A percentile compares a stretch with the other conserved stretches of the same genome.
These are phyloP conservation scores for Hybos culiciformis DNA, from an alignment of 2,888 invertebrate species.

Conservation along the genomic window DNA sequence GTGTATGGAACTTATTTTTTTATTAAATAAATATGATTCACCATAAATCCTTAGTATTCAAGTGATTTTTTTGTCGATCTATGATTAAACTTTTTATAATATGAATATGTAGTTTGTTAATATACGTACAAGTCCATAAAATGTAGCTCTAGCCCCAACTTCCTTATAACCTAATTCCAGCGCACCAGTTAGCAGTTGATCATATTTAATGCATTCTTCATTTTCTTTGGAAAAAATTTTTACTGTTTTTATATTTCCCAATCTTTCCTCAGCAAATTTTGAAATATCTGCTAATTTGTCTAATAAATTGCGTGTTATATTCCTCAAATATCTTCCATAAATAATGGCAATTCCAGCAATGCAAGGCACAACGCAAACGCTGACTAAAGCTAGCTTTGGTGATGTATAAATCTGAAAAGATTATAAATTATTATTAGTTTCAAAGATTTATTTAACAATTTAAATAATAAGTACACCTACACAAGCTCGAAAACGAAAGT, in stretches of 20 bases:
- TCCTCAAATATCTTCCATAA: constrained; percentile 72
- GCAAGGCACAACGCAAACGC: constrained; percentile 79
- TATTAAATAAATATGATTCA: too few species aligned
- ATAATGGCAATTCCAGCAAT: constrained; percentile 69
- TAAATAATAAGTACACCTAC: too few species aligned
- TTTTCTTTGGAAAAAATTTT: constrained; percentile 81
- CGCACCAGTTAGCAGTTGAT: constrained; percentile 52
- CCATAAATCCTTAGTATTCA: too few species aligned
- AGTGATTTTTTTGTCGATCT: too few species aligned
- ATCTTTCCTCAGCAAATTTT: constrained; percentile 79
- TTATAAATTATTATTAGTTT: constrained; percentile 5
- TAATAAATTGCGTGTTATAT: constrained; percentile 68
- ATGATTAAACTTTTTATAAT: too few species aligned
- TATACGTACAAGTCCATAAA: constrained; percentile 69
- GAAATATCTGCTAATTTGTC: constrained; percentile 49
- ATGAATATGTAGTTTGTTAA: background rate
- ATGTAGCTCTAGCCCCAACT: constrained; percentile 70
- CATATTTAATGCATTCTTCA: constrained; percentile 58
- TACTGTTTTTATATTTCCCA: constrained; percentile 84
- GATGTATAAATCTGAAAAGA: constrained; percentile 73
- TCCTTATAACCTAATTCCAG: constrained; percentile 73
- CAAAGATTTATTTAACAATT: background rate
- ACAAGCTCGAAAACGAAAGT: too few species aligned
- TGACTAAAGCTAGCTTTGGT: constrained; percentile 71
- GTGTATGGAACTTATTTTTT: too few species aligned